Percentiles rank a stretch among this genome's conserved stretches.
Evolutionary conservation across 2,113 vertebrate species (phyloP).

Genomic region (Girardinichthys multiradiatus): DNA sequence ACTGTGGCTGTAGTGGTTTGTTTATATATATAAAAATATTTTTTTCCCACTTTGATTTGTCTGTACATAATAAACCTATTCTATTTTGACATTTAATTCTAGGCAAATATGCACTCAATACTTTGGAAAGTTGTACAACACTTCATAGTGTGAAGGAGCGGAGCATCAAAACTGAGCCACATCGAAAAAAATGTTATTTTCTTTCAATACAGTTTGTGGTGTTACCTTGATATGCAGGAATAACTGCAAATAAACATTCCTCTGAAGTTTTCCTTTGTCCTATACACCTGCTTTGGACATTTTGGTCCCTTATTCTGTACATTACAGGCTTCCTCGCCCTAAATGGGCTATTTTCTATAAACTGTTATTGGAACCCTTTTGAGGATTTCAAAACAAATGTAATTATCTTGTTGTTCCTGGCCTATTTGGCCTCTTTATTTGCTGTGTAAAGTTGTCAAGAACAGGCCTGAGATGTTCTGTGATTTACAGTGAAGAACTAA

Average conservation of each 20-base stretch:
- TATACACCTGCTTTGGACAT: background rate
- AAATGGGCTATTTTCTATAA: background rate
- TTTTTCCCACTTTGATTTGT: constrained; percentile 20
- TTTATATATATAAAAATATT: constrained; percentile 18
- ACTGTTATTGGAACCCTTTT: background rate
- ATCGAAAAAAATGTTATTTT: background rate
- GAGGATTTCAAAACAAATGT: background rate
- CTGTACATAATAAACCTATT: constrained; percentile 60
- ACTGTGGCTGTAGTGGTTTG: background rate
- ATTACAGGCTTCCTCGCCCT: background rate
- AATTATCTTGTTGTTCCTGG: background rate
- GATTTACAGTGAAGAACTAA: too few relatives aligned
- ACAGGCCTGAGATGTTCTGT: too few relatives aligned
- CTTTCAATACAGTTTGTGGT: background rate
- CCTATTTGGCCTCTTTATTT: background rate
- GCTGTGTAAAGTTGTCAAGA: too few relatives aligned
- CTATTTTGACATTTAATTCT: constrained; percentile 6
- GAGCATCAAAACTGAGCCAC: background rate
- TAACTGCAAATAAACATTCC: background rate
- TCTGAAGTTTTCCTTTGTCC: background rate
- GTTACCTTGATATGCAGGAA: background rate
- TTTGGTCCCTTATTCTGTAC: background rate
- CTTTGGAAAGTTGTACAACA: background rate
- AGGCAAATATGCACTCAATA: background rate
- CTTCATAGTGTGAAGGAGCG: background rate